phyloP scores from a whole-genome alignment of 2,797 vertebrate genomes.

The Phyllotis vaccarum region DNA sequence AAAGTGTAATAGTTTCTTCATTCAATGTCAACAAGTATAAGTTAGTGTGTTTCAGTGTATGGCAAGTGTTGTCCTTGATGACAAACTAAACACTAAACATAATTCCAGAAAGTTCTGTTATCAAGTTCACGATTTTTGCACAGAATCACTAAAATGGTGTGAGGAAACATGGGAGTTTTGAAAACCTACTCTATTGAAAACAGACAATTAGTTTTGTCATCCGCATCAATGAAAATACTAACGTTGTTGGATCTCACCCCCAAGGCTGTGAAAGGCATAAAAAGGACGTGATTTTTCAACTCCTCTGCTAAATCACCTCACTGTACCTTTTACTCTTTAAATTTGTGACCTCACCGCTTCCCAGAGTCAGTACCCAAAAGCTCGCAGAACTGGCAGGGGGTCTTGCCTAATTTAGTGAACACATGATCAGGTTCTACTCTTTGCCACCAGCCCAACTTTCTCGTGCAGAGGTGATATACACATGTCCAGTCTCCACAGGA shows the following conservation, averaged over 20 bases:
- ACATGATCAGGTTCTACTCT: not conserved
- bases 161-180: not conserved
- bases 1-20: constrained; percentile 3
- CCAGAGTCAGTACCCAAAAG: not conserved
- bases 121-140: constrained; percentile 20
- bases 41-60: not conserved
- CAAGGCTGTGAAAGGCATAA: not conserved
- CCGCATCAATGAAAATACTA: constrained; percentile 21
- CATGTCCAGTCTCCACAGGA: no score
- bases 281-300: not conserved
- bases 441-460: not conserved
- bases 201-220: constrained; percentile 13
- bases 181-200: not conserved
- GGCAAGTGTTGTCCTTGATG: not conserved
- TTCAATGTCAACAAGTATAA: not conserved
- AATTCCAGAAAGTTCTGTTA: not conserved
- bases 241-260: not conserved
- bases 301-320: not conserved
- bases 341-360: not conserved
- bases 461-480: no score
- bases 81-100: constrained; percentile 5
- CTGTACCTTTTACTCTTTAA: not conserved
- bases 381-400: not conserved
- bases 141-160: constrained; percentile 10
- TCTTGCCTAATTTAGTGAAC: not conserved